A percentile compares a stretch with the other conserved stretches of the same genome.
Conservation (phyloP, 2,888 invertebrate genomes). For the Gandaritis pyraliata region DNA sequence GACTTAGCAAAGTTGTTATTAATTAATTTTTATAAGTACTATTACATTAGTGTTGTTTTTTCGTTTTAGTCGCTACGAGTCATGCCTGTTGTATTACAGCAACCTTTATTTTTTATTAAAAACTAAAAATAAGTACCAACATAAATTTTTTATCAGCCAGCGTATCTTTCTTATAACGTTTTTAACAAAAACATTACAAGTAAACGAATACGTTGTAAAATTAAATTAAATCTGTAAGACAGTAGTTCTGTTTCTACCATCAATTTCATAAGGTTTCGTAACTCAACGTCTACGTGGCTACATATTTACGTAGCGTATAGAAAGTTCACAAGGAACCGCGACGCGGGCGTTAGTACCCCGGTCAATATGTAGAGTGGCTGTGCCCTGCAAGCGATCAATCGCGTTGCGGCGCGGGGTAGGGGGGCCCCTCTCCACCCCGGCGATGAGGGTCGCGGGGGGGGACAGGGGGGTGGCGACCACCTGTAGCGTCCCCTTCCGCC, state of each 20-base stretch:
- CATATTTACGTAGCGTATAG: slow-evolving; percentile 65
- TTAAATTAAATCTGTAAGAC: neutral
- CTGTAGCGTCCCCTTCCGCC: slow-evolving; percentile 66
- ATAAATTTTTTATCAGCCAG: too few species aligned
- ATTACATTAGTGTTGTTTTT: too few species aligned
- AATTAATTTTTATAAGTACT: too few species aligned
- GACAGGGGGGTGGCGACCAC: slow-evolving; percentile 65
- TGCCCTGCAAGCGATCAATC: slow-evolving; percentile 81
- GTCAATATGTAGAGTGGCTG: slow-evolving; percentile 84
- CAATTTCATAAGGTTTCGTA: slow-evolving; percentile 21
- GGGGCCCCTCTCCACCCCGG: slow-evolving; percentile 38
- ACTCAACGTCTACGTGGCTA: slow-evolving; percentile 38
- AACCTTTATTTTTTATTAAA: too few species aligned
- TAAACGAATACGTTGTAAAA: too few species aligned
- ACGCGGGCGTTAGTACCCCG: slow-evolving; percentile 78
- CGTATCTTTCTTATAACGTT: too few species aligned
- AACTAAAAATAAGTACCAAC: too few species aligned
- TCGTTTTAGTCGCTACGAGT: too few species aligned
- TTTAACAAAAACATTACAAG: too few species aligned
- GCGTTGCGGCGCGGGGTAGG: slow-evolving; percentile 64
- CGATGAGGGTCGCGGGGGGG: slow-evolving; percentile 35
- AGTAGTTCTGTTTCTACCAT: neutral
- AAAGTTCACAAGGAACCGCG: slow-evolving; percentile 70
- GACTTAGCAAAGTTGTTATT: too few species aligned
- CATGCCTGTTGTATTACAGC: too few species aligned